Evolutionary conservation across 1,140 invertebrate genomes (phyloP), one percentile per base, ranked within the genome.

Genomic region (Zaprionus tsacasi): DNA sequence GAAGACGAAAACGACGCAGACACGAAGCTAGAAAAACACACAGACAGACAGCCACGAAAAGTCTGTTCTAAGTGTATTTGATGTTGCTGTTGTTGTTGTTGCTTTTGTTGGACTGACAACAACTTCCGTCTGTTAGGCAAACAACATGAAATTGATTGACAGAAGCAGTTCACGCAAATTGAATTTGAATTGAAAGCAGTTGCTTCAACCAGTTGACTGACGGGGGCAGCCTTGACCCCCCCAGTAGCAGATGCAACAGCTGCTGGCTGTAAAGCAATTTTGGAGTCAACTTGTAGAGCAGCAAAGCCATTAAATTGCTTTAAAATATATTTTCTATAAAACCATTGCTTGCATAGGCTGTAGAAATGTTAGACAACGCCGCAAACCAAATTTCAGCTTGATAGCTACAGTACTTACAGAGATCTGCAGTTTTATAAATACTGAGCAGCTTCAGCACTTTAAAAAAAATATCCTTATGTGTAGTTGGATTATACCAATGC

Each of bases 101-200:
- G 33, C 35, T 33, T 36, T 61, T 61, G 4, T 40, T 45, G 43
- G 35, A 59, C 43, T 43, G 68, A 59, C 72, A 71, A 61, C 56
- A 76, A 76, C 67, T 75, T 75, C 68, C 58, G 72, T 57, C 54
- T 59, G 72, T 70, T 56, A 63, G 6, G 61, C 73, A 66, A 76
- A 77, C 61, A 77, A 68, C 63, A 56, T 60, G 38, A 77, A 72
- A 72, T 71, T 71, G 68, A 76, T 60, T 70, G 72, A 65, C 72
- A 75, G 55, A 60, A 70, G 13, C 59, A 38, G 72, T 54, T 70
- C 72, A 75, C 67, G 30, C 59, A 70, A 75, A 71, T 59, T 54
- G 57, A 58, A 68, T 45, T 30, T 21, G 43, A 60, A 55, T 56
- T 56, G 35, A 58, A 65, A 54, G 67, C 67, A 55, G 48, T 48